Base-by-base conservation (phyloP, 2,888 invertebrate genomes). In the Blomia tropicalis region DNA sequence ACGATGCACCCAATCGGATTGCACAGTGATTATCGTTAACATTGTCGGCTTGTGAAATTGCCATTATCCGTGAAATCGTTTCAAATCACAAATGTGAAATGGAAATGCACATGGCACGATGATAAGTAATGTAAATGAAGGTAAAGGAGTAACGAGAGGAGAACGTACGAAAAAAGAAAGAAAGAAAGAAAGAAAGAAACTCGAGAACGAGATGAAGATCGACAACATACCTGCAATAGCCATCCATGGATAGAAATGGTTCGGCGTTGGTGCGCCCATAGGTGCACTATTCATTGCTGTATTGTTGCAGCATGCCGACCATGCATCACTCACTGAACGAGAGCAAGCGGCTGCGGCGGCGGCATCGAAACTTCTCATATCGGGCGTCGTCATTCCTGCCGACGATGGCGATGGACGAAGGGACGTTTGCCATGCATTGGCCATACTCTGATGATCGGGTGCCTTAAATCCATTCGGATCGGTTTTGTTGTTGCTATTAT, bases 241-340 rank as follows among this genome's bases (percentile, higher is more conserved):
- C 91, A 91, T 91, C 91, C 91, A 91, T 71, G 91, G 91, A 79
- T 91, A 91, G 80, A 91, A 91, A 74, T 89, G 89, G 81, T 90
- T 89, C 78, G 69, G 65, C n/a, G n/a, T n/a, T 41, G 69, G 78
- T 5, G 19, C 44, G 88, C 87, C 70, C 87, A 83, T 74, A 85
- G 87, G 70, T 14, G 58, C 62, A 43, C 64, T 44, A 5, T 67
- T 53, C 60, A 61, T 56, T 7, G 64, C 63, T 31, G 67, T 64
- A 62, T 64, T 66, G 43, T 67, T 69, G 56, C 69, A 70, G 65
- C 69, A 70, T 29, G 69, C 83, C 81, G 67, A 85, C 83, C 67
- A 66, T 68, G 67, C 64, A 32, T 66, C 67, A 25, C 54, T 53
- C 11, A 65, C 66, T 4, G 65, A 53, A 32, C 67, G 64, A 36